phyloP scores from a whole-genome alignment of 2,888 invertebrate species.

The Ramazzottius varieornatus region DNA sequence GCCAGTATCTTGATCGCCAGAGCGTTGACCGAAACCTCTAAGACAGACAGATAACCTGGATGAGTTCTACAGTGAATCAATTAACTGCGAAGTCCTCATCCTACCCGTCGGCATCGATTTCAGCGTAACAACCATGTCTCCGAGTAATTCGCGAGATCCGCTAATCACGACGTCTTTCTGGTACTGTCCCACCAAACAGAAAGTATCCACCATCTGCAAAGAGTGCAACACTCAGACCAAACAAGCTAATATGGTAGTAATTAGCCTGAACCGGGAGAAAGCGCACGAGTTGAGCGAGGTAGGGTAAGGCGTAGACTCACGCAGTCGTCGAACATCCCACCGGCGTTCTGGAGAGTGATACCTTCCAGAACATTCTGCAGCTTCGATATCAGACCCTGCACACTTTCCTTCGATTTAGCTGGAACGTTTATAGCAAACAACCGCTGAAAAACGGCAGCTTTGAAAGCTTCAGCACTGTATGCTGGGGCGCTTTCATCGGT shows the following conservation, averaged over 20 bases:
- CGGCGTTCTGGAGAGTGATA: neutral
- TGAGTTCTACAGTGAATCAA: too few species aligned
- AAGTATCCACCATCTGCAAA: neutral
- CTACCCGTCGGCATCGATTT: neutral
- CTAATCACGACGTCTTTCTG: neutral
- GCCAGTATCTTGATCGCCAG: neutral
- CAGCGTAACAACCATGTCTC: neutral
- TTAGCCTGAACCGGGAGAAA: neutral
- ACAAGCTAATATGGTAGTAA: neutral
- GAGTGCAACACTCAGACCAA: neutral
- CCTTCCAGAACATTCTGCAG: neutral
- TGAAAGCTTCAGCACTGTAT: neutral
- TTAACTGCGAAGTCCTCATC: too few species aligned
- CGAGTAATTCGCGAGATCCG: neutral
- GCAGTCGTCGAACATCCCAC: neutral
- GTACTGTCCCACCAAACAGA: neutral
- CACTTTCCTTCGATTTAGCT: neutral
- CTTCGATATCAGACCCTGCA: neutral
- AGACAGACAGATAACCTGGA: neutral
- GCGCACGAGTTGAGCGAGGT: neutral
- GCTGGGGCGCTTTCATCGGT: neutral
- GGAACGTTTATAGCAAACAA: neutral
- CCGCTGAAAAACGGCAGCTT: neutral
- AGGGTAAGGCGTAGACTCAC: neutral
- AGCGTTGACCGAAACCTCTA: neutral